phyloP scores from a whole-genome alignment of 2,888 invertebrate genomes.

The Dicranocentrus wangi region DNA sequence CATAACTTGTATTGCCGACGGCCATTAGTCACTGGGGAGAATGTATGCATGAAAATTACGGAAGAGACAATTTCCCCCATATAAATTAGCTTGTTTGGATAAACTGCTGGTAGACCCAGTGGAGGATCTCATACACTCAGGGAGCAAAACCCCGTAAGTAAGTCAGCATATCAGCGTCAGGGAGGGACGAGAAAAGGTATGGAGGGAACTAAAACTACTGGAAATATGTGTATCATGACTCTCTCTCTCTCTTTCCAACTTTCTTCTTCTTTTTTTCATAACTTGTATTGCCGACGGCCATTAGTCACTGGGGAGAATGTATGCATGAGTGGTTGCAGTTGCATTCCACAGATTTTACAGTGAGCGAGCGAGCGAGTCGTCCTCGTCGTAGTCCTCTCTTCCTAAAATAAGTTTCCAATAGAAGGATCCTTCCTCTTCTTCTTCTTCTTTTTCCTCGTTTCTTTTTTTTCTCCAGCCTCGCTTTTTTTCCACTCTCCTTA shows the following conservation, averaged over 20 bases:
- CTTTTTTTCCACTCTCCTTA: constrained; percentile 30
- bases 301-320: constrained; percentile 48
- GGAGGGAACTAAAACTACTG: neutral
- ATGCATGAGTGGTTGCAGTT: constrained; percentile 48
- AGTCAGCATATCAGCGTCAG: too few relatives aligned
- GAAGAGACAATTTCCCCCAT: constrained; percentile 10
- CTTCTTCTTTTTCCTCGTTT: constrained; percentile 15
- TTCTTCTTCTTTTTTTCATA: constrained; percentile 45
- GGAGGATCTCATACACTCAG: too few relatives aligned
- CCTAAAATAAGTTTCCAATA: too few relatives aligned
- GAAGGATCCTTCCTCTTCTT: constrained; percentile 7
- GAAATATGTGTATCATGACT: too few relatives aligned
- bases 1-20: constrained; percentile 56
- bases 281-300: constrained; percentile 58
- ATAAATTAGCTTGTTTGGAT: constrained; percentile 54
- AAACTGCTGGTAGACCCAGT: too few relatives aligned
- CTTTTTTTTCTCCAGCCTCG: constrained; percentile 15
- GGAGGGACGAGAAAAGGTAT: neutral
- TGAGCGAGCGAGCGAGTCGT: too few relatives aligned
- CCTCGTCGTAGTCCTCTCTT: too few relatives aligned
- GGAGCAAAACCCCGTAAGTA: too few relatives aligned
- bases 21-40: constrained; percentile 55
- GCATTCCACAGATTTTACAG: constrained; percentile 29
- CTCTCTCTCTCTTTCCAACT: too few relatives aligned
- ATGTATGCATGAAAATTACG: constrained; percentile 46